phyloP scores from a whole-genome alignment of 2,888 invertebrate species.

The Blera fallax region DNA sequence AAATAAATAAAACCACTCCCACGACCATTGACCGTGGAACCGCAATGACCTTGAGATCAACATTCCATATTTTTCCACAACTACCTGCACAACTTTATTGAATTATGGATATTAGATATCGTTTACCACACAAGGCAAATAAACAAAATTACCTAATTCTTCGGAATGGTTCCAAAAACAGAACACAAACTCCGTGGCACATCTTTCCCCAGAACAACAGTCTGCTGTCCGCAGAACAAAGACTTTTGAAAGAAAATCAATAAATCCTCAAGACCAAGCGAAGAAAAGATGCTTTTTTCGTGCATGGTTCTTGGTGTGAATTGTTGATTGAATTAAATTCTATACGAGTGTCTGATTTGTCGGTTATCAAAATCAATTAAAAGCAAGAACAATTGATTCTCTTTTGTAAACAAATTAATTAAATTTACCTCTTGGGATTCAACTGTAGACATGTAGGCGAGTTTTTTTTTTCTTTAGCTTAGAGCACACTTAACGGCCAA shows the following conservation, averaged over 20 bases:
- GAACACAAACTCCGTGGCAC: background rate
- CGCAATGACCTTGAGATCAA: constrained; percentile 39
- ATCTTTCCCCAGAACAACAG: background rate
- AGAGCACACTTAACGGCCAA: background rate
- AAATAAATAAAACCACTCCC: constrained; percentile 17
- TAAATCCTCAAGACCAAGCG: constrained; percentile 43
- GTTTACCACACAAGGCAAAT: background rate
- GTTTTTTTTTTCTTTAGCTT: background rate
- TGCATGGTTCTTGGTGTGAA: background rate
- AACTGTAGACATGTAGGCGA: background rate
- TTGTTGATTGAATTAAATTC: background rate
- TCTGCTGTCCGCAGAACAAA: constrained; percentile 39
- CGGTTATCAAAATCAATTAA: constrained; percentile 17
- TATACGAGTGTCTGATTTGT: background rate
- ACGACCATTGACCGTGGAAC: constrained; percentile 6
- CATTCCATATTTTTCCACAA: constrained; percentile 20
- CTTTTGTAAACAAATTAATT: constrained; percentile 57
- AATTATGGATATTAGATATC: background rate
- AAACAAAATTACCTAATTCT: background rate
- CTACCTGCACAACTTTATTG: constrained; percentile 41
- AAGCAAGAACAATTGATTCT: constrained; percentile 7
- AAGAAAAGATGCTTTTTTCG: background rate
- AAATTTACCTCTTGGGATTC: constrained; percentile 21
- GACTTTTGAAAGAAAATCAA: constrained; percentile 57
- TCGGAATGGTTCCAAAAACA: background rate